Evolutionary conservation across 1,140 invertebrate species (phyloP).

Genomic region (Heliconius himera): DNA sequence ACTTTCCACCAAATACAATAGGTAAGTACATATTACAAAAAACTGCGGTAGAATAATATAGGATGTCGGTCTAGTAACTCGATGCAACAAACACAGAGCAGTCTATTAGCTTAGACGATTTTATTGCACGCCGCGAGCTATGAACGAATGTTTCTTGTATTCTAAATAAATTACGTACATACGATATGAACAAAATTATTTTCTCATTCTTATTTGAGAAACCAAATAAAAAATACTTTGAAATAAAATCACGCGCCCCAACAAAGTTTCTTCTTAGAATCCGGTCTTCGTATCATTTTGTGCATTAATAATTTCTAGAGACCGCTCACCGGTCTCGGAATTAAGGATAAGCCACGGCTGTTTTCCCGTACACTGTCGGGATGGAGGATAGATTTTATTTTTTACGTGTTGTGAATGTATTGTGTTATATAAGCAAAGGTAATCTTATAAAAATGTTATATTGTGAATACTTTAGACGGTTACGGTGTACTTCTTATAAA

Average conservation of each 20-base stretch:
- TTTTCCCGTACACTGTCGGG: constrained; percentile 6
- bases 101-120: constrained; percentile 36
- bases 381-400: constrained; percentile 24
- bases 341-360: constrained; percentile 21
- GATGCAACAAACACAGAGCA: constrained; percentile 33
- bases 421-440: constrained; percentile 12
- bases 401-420: constrained; percentile 19
- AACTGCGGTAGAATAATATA: not conserved
- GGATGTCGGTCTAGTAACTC: constrained; percentile 17
- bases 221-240: constrained; percentile 31
- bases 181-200: constrained; percentile 37
- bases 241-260: constrained; percentile 34
- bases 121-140: constrained; percentile 36
- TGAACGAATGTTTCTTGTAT: constrained; percentile 33
- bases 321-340: constrained; percentile 15
- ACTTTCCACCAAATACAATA: not conserved
- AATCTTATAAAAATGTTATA: constrained; percentile 19
- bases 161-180: constrained; percentile 38
- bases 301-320: constrained; percentile 30
- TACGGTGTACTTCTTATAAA: not conserved
- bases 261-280: constrained; percentile 23
- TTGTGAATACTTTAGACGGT: not conserved
- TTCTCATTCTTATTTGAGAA: constrained; percentile 23
- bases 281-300: constrained; percentile 36
- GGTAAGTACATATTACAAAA: not conserved